Percentiles rank a stretch among this genome's conserved stretches.
These are phyloP conservation scores for Tetragonisca angustula DNA, from an alignment of 2,888 invertebrate species.

Conservation along the genomic window DNA sequence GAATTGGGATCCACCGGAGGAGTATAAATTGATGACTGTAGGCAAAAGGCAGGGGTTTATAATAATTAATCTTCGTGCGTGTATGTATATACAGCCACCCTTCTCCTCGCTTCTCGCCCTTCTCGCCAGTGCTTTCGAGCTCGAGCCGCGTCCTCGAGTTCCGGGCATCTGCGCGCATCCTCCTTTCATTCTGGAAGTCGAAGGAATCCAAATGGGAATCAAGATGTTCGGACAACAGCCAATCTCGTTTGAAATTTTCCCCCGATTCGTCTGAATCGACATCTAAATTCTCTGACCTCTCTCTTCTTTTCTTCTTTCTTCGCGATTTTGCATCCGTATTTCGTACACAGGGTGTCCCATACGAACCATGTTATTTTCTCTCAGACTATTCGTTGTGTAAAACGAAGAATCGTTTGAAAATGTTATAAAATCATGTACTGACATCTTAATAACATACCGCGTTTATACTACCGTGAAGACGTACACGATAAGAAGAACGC, in stretches of 20 bases:
- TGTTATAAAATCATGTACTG: too few species aligned
- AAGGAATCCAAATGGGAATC: not conserved
- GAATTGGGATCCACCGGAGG: conserved; percentile 75
- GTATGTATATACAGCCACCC: conserved; percentile 63
- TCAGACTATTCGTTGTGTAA: too few species aligned
- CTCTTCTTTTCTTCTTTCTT: not conserved
- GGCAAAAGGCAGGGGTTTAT: conserved; percentile 83
- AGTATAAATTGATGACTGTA: conserved; percentile 83
- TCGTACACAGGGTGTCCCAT: too few species aligned
- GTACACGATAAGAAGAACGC: too few species aligned
- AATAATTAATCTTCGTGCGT: conserved; percentile 83
- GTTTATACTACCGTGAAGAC: too few species aligned
- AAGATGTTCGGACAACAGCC: not conserved
- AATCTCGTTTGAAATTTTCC: not conserved
- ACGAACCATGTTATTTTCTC: too few species aligned
- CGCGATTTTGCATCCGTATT: too few species aligned
- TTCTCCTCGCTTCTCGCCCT: conserved; percentile 24
- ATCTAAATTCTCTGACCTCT: too few species aligned
- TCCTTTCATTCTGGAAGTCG: not conserved
- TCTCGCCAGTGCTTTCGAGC: not conserved
- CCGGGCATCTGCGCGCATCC: conserved; percentile 47
- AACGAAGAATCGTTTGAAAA: too few species aligned
- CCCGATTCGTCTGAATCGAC: too few species aligned
- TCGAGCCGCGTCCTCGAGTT: not conserved
- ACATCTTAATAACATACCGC: too few species aligned